Base-by-base conservation (phyloP, 1,140 invertebrate genomes). In the Drosophila subpulchrella region DNA sequence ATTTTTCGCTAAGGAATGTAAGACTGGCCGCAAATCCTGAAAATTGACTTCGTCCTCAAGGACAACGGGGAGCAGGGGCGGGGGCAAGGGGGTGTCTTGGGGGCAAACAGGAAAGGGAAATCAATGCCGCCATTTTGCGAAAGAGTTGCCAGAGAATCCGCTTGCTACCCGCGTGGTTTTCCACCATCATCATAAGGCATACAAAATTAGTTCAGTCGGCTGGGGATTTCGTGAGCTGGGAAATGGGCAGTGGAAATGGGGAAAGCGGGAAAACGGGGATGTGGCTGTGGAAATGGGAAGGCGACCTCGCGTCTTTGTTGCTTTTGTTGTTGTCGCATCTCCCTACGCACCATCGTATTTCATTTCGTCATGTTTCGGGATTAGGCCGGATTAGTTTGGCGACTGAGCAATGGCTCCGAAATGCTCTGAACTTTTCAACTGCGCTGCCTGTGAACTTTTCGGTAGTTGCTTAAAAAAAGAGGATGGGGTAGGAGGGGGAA, bases 341-440 rank as follows among this genome's bases (percentile, higher is more conserved):
- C 75, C 76, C 84, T 80, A 84, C 85, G 79, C 83, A 84, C 81
- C 83, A 79, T 91, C 90, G 90, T 91, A 91, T 91, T 91, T 91
- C 90, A 91, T 91, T 91, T 91, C 90, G 90, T 91, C 90, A 91
- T 91, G 90, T 91, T 91, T 81, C 81, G 81, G 90, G 90, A 91
- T 91, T 91, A 91, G 79, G 77, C 55, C 68, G 88, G 90, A 91
- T 91, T 91, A 91, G 86, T 83, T 81, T 62, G 61, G 62, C 80
- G 84, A 86, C 83, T 86, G 83, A 86, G 84, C 84, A 84, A 89
- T 90, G 85, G 84, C 80, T 89, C 84, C 65, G 60, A 68, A 50
- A 68, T 88, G 80, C 73, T 57, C 76, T 78, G 76, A 78, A 78
- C 76, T 78, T 78, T 78, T 72, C 59, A 73, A 78, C 75, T 73